Conservation (phyloP, 92 coral and sea anemone genomes). For the Palythoa grandiflora region DNA sequence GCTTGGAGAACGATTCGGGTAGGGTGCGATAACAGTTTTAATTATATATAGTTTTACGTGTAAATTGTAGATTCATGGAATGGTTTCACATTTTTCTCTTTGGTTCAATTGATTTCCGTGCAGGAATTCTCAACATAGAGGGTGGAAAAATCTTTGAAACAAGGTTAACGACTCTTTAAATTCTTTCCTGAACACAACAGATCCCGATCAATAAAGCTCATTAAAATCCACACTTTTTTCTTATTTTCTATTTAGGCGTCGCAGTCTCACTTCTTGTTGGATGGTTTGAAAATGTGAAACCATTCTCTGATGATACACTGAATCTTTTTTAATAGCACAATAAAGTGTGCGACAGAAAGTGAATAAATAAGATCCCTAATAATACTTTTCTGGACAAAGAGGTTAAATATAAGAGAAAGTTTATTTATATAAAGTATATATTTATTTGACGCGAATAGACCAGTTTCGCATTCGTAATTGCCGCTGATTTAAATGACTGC, state of each 20-base stretch:
- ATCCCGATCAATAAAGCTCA: neutral
- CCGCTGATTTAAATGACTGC: too few species aligned
- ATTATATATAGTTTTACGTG: slow-evolving; percentile 2
- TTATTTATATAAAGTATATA: too few species aligned
- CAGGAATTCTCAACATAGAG: too few species aligned
- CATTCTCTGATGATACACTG: slow-evolving; percentile 1
- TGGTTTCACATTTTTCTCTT: neutral
- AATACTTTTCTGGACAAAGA: neutral
- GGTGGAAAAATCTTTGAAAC: too few species aligned
- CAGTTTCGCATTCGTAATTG: too few species aligned
- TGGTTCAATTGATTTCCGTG: neutral
- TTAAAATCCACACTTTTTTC: neutral
- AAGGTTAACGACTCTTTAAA: too few species aligned
- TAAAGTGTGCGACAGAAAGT: too few species aligned
- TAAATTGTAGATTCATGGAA: neutral
- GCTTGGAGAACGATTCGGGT: neutral
- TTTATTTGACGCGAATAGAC: too few species aligned
- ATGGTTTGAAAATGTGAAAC: neutral
- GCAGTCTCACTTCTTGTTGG: neutral
- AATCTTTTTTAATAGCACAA: too few species aligned
- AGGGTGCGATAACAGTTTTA: slow-evolving; percentile 12
- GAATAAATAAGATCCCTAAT: too few species aligned
- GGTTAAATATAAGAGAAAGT: neutral
- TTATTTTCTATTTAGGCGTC: neutral
- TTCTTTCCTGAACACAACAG: too few species aligned